Conservation (phyloP, 2,888 invertebrate genomes). For the Archips crataeganus region DNA sequence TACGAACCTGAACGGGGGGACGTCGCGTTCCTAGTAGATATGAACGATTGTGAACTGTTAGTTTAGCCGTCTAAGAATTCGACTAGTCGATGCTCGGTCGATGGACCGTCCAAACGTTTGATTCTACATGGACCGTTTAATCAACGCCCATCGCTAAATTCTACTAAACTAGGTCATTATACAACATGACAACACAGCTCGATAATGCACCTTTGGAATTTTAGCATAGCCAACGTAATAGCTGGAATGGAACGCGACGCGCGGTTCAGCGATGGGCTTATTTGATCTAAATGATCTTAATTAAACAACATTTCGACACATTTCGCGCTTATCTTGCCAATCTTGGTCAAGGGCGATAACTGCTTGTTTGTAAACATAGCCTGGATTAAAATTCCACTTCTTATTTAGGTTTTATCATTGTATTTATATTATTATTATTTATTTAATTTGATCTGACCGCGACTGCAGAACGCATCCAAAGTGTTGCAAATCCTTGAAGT, state of each 20-base stretch:
- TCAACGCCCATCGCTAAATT: not conserved
- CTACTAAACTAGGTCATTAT: not conserved
- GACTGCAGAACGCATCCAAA: no score
- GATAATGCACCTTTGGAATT: constrained; percentile 24
- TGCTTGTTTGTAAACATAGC: constrained; percentile 30
- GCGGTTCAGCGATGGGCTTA: constrained; percentile 32
- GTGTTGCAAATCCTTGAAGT: no score
- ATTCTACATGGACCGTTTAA: no score
- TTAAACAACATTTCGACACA: constrained; percentile 33
- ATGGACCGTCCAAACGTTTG: no score
- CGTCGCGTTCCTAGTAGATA: no score
- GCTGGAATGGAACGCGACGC: not conserved
- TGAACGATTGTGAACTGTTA: no score
- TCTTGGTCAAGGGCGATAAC: constrained; percentile 37
- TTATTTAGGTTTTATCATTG: not conserved
- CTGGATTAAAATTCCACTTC: constrained; percentile 9
- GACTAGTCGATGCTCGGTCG: no score
- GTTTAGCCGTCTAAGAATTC: no score
- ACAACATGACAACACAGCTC: constrained; percentile 7
- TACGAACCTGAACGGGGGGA: no score
- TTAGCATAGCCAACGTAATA: not conserved
- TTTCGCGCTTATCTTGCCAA: constrained; percentile 21
- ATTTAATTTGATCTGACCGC: no score
- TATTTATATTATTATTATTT: no score
- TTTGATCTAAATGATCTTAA: constrained; percentile 33